Evolutionary conservation across 1,140 invertebrate genomes (phyloP).

Genomic region (Drosophila subpulchrella): DNA sequence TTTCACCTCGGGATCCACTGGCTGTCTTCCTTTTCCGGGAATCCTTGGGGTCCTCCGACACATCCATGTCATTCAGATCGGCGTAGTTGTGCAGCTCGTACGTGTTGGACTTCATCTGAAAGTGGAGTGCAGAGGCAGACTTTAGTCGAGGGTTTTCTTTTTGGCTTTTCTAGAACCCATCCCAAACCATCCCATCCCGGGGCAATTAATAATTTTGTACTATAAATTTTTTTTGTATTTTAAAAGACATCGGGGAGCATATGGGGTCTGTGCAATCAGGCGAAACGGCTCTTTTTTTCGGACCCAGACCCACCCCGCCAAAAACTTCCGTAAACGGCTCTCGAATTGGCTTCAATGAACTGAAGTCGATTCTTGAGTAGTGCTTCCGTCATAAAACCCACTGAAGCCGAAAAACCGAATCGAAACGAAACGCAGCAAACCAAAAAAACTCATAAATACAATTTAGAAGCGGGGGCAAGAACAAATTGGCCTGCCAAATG

Average conservation of each 20-base stretch:
- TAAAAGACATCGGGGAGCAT: slow-evolving; percentile 41
- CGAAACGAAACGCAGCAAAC: slow-evolving; percentile 48
- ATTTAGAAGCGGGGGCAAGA: slow-evolving; percentile 32
- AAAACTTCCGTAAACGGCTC: slow-evolving; percentile 71
- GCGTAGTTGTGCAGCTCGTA: slow-evolving; percentile 79
- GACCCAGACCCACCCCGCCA: slow-evolving; percentile 39
- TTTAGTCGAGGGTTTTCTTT: slow-evolving; percentile 39
- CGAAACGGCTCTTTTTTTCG: slow-evolving; percentile 50
- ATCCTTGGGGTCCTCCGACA: slow-evolving; percentile 31
- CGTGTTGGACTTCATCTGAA: slow-evolving; percentile 75
- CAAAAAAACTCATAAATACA: slow-evolving; percentile 53
- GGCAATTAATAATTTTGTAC: slow-evolving; percentile 76
- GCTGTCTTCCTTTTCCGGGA: slow-evolving; percentile 57
- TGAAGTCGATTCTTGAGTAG: slow-evolving; percentile 55
- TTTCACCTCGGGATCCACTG: slow-evolving; percentile 55
- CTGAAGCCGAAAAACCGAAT: slow-evolving; percentile 76
- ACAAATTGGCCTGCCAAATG: slow-evolving; percentile 27
- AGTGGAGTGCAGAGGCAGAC: slow-evolving; percentile 38
- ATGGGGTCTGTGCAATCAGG: slow-evolving; percentile 44
- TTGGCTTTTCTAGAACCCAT: slow-evolving; percentile 14
- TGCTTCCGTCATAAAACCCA: slow-evolving; percentile 76
- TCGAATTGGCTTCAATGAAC: slow-evolving; percentile 58
- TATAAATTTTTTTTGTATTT: neutral
- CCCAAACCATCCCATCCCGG: slow-evolving; percentile 21
- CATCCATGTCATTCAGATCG: slow-evolving; percentile 59